Conservation (phyloP, 2,113 vertebrate genomes). For the Charadrius vociferus region DNA sequence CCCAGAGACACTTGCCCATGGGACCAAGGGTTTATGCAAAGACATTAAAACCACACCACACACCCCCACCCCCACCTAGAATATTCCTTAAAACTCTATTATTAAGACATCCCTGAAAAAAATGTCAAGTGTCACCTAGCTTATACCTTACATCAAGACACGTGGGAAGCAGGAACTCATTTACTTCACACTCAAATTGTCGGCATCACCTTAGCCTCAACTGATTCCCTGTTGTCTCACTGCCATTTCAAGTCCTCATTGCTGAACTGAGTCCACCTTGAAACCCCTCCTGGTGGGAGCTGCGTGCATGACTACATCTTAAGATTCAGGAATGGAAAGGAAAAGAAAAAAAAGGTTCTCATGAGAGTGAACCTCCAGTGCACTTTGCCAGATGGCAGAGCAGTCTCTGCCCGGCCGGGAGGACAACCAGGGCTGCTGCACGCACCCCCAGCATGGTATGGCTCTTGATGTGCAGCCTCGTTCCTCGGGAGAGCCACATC, state of each 20-base stretch:
- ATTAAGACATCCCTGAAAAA: neutral
- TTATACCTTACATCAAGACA: neutral
- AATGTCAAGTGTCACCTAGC: neutral
- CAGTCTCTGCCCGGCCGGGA: neutral
- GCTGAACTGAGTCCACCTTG: neutral
- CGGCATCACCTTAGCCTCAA: fast-evolving
- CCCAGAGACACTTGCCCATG: neutral
- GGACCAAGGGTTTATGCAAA: neutral
- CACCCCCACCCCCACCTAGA: fast-evolving
- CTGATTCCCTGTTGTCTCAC: neutral
- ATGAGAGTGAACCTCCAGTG: neutral
- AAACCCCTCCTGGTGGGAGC: neutral
- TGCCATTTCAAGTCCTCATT: neutral
- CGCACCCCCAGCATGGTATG: fast-evolving
- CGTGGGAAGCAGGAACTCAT: neutral
- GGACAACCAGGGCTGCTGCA: neutral
- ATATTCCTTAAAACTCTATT: neutral
- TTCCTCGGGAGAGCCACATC: neutral
- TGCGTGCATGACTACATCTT: neutral
- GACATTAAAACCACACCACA: neutral
- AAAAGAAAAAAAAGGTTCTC: neutral
- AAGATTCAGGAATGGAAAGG: neutral
- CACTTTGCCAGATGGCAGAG: neutral
- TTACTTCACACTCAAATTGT: neutral
- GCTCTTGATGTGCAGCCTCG: neutral